Percentiles rank a stretch among this genome's conserved stretches.
These are phyloP conservation scores for Hydropsyche tenuis DNA, from an alignment of 1,140 invertebrate species.

Conservation along the genomic window DNA sequence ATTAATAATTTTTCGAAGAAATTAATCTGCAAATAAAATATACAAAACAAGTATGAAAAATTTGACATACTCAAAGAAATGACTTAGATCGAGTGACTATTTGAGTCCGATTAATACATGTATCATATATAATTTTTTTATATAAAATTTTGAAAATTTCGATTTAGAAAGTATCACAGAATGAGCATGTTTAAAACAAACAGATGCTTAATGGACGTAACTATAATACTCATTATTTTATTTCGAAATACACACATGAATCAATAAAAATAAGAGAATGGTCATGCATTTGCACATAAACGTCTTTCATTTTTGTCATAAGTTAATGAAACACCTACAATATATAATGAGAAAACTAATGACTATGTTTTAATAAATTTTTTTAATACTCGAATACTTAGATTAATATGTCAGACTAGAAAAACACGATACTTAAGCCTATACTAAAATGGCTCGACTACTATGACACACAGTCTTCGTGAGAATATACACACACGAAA, in stretches of 20 bases:
- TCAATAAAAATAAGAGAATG: no score
- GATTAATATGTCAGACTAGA: conserved; percentile 24
- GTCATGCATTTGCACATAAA: no score
- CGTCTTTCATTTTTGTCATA: no score
- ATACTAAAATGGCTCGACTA: conserved; percentile 10
- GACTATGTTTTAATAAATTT: no score
- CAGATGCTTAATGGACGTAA: conserved; percentile 23
- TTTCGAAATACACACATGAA: background rate
- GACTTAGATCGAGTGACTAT: background rate
- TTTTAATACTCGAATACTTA: no score
- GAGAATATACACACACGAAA: conserved; percentile 25
- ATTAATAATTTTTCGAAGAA: no score
- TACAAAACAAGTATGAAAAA: no score
- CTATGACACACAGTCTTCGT: conserved; percentile 21
- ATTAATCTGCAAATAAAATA: no score
- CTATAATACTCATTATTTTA: conserved; percentile 13
- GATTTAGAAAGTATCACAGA: conserved; percentile 25
- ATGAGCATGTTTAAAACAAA: conserved; percentile 25
- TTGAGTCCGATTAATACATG: background rate
- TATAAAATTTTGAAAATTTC: conserved; percentile 30
- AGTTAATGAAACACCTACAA: no score
- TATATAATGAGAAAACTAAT: no score
- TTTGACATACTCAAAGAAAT: no score
- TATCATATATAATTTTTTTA: conserved; percentile 9
- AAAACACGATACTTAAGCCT: conserved; percentile 22